These are phyloP conservation scores for Zoanthus sansibaricus DNA, from an alignment of 92 coral and sea anemone genomes.

Conservation along the genomic window DNA sequence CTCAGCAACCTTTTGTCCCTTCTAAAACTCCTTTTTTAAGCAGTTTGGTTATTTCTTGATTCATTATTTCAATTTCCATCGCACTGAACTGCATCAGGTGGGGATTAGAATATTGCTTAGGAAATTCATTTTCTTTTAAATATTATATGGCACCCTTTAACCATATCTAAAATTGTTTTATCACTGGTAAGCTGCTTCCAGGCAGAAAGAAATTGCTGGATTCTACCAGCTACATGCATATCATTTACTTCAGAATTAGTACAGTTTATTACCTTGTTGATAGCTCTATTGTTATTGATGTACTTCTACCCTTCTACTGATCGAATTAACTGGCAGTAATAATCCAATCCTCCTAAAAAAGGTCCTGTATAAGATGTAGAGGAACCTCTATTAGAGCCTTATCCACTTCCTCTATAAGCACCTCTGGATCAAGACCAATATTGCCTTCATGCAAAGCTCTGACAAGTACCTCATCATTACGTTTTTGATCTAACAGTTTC, in stretches of 20 bases:
- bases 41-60: constrained; percentile 52
- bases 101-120: constrained; percentile 40
- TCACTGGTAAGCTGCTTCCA: constrained; percentile 61
- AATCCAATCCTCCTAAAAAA: constrained; percentile 42
- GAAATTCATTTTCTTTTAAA: constrained; percentile 41
- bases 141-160: constrained; percentile 69
- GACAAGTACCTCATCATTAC: background rate
- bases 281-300: too few relatives aligned
- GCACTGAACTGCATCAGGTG: constrained; percentile 24
- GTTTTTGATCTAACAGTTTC: background rate
- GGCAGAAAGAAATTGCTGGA: constrained; percentile 43
- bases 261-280: constrained; percentile 29
- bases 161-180: constrained; percentile 49
- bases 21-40: constrained; percentile 50
- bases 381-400: constrained; percentile 17
- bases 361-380: constrained; percentile 36
- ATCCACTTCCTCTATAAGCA: constrained; percentile 1
- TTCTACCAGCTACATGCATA: constrained; percentile 56
- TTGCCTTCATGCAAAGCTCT: background rate
- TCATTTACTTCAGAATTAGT: constrained; percentile 39
- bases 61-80: constrained; percentile 34
- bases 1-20: background rate
- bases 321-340: constrained; percentile 16
- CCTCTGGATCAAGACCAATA: constrained; percentile 17
- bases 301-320: constrained; percentile 15